These are phyloP conservation scores for Lasius platythorax DNA, from an alignment of 2,888 invertebrate genomes.

Conservation along the genomic window DNA sequence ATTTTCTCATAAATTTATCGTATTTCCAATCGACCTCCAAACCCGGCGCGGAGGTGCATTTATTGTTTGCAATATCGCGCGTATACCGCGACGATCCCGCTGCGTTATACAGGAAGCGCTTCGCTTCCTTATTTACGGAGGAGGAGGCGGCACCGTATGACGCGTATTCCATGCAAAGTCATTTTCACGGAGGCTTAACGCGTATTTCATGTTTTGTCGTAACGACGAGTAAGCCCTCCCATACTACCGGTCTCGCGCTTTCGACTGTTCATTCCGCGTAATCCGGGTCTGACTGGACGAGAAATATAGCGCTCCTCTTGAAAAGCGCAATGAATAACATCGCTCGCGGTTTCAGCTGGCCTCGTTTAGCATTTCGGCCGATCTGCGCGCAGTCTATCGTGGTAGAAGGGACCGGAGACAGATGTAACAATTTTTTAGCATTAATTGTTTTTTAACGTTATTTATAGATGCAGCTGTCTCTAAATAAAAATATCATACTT, in stretches of 20 bases:
- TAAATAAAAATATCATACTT: slow-evolving; percentile 4
- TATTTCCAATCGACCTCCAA: neutral
- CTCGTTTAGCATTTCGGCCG: slow-evolving; percentile 60
- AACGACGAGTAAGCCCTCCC: slow-evolving; percentile 57
- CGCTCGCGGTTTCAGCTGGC: slow-evolving; percentile 61
- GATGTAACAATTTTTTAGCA: slow-evolving; percentile 40
- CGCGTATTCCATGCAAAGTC: slow-evolving; percentile 60
- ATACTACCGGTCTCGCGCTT: slow-evolving; percentile 56
- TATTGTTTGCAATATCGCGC: slow-evolving; percentile 27
- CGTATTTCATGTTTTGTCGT: slow-evolving; percentile 67
- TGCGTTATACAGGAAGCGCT: slow-evolving; percentile 28
- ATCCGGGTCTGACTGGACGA: slow-evolving; percentile 67
- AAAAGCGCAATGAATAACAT: slow-evolving; percentile 69
- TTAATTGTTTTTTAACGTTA: slow-evolving; percentile 30
- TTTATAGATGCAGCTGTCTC: neutral
- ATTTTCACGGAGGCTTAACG: slow-evolving; percentile 62
- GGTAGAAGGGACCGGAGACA: neutral
- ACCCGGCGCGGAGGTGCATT: neutral
- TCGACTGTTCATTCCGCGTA: slow-evolving; percentile 69
- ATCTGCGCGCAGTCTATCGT: slow-evolving; percentile 20
- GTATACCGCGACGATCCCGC: slow-evolving; percentile 9
- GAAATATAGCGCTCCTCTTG: slow-evolving; percentile 66
- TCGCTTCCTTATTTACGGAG: slow-evolving; percentile 57
- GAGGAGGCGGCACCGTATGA: slow-evolving; percentile 20
- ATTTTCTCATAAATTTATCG: slow-evolving; percentile 15